Evolutionary conservation across 1,140 invertebrate genomes (phyloP).

Genomic region (Marisa cornuarietis): DNA sequence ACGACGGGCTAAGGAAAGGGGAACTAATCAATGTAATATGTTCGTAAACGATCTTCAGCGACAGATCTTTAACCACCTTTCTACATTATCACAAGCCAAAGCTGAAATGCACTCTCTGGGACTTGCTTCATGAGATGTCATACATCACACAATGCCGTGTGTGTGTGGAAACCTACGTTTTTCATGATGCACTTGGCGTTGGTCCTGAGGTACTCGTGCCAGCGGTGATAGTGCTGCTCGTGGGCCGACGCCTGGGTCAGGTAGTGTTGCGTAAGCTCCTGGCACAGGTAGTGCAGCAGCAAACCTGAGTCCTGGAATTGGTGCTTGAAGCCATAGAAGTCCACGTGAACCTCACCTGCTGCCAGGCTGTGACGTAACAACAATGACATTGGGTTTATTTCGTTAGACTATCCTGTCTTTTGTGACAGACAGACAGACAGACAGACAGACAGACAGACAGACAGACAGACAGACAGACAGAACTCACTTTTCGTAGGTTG

Average conservation of each 20-base stretch:
- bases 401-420: neutral
- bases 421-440: neutral
- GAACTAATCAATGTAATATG: too few species aligned
- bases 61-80: too few species aligned
- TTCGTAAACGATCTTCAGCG: too few species aligned
- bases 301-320: slow-evolving; percentile 59
- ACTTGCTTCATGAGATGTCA: too few species aligned
- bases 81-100: too few species aligned
- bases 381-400: neutral
- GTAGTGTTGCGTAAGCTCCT: slow-evolving; percentile 68
- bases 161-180: slow-evolving; percentile 29
- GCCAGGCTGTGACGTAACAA: slow-evolving; percentile 54
- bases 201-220: slow-evolving; percentile 56
- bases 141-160: too few species aligned
- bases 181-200: slow-evolving; percentile 43
- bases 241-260: slow-evolving; percentile 55
- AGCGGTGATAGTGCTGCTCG: slow-evolving; percentile 58
- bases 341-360: slow-evolving; percentile 66
- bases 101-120: too few species aligned
- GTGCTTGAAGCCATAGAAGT: slow-evolving; percentile 69
- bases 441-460: neutral
- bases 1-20: too few species aligned
- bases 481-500: slow-evolving; percentile 68
- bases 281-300: slow-evolving; percentile 70
- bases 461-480: neutral